Base-by-base conservation (phyloP, 64 coral and sea anemone species). In the Astreopora myriophthalma region DNA sequence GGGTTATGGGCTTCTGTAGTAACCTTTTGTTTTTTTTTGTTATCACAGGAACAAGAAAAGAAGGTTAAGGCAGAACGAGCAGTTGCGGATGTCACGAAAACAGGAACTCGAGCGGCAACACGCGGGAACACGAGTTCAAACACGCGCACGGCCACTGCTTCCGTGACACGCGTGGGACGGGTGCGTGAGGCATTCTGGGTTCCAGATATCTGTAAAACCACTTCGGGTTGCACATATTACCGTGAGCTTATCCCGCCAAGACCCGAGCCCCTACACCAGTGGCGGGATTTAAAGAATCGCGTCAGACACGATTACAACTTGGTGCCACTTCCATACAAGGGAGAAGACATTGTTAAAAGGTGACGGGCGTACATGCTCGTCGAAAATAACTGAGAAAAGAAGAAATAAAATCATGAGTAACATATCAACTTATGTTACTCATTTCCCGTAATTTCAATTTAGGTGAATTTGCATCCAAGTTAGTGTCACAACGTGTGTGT, bases 221-320 rank as follows among this genome's bases (percentile, higher is more conserved):
- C 89, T 1, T 38, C 89, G 17, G 79, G 68, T 33, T 30, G 68
- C 19, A 24, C 60, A 32, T 73, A 70, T 57, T 76, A 92, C 31
- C 79, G 88, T 8, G 16, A 66, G 11, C 79, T 86, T 33, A 67
- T 92, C 32, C 90, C 90, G 17, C 55, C 69, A 23, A 92, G 74
- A 76, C 70, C 80, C 12, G 68, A 51, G 70, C 69, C 81, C 1
- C 37, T 86, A 11, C 90, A 92, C 40, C 90, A 92, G 75, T 92
- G 90, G 90, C 80, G 79, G 20, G 90, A 92, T 40, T 86, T 92
- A 63, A 82, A 92, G 34, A 92, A 92, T 34, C 80, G 84, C 34
- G 60, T 92, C 26, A 71, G 84, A 37, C 90, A 92, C 26, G 90
- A 92, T 16, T 83, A 83, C 52, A 83, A 83, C 17, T 55, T 83